Percentiles rank a stretch among this genome's conserved stretches.
Evolutionary conservation across 2,888 invertebrate species (phyloP).

Genomic region (Polydesmus complanatus): DNA sequence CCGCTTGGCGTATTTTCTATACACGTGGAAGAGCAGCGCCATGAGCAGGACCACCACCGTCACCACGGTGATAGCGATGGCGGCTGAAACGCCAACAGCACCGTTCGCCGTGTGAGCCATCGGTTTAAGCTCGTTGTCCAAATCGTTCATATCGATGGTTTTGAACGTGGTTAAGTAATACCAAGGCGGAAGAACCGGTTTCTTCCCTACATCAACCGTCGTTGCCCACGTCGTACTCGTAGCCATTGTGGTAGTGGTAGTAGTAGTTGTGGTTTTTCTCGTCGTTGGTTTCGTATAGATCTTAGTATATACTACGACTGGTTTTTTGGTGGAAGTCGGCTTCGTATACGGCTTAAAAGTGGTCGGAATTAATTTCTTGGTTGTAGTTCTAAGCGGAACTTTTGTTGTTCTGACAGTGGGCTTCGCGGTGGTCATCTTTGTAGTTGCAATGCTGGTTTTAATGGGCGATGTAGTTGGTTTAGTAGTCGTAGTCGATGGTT

Average conservation of each 20-base stretch:
- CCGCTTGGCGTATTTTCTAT: neutral
- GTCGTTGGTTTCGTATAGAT: neutral
- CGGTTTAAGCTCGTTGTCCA: neutral
- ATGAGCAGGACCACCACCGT: slow-evolving; percentile 5
- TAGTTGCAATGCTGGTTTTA: neutral
- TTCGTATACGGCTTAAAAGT: neutral
- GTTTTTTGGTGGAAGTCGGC: neutral
- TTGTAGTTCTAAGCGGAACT: neutral
- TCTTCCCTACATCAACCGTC: neutral
- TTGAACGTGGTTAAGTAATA: neutral
- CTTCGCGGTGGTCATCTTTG: too few species aligned
- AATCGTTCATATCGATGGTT: neutral
- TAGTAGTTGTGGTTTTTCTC: neutral
- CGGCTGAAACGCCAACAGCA: neutral
- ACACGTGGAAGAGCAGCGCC: neutral
- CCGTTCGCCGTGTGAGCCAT: neutral
- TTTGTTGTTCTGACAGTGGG: neutral
- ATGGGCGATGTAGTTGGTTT: neutral
- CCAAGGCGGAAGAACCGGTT: slow-evolving; percentile 4
- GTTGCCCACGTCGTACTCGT: neutral
- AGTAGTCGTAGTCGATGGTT: slow-evolving; percentile 1
- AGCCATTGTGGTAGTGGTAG: neutral
- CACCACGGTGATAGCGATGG: slow-evolving; percentile 3
- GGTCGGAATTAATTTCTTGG: neutral
- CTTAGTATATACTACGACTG: too few species aligned